Evolutionary conservation across 2,113 vertebrate genomes (phyloP), one percentile per base, ranked within the genome.

Genomic region (Corythornis madagascariensis): DNA sequence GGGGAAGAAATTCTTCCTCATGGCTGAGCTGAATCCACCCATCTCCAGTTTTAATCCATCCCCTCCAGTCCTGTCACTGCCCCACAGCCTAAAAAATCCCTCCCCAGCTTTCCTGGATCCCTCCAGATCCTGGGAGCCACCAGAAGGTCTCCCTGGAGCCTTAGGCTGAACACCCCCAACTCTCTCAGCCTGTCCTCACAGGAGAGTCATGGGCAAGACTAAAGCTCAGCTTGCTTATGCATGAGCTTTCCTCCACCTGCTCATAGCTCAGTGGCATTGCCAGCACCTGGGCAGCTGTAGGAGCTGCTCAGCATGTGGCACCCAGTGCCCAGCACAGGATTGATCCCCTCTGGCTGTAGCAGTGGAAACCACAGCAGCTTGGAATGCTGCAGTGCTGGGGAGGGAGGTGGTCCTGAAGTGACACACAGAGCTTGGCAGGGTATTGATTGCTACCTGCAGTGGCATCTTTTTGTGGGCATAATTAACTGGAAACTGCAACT

Each of bases 401-500:
- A 38, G 14, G 56, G 16, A 57, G 38, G 25, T 38, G 55, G 50
- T 9, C 48, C 47, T n/a, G 1, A 43, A 29, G 47, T 1, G 17
- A 8, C 21, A 13, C 24, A 14, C 4, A 28, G 70, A 53, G 61
- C 8, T 53, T 8, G 10, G 10, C 2, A 4, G 70, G 52, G 18
- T 43, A 1, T 19, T 0, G 0, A 24, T 1, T 14, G 45, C 48
- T 53, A 0, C 55, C 35, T 6, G 10, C 9, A 66, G 0, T 16
- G 18, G 63, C 42, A 45, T 24, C 42, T 43, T 38, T 48, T 29
- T 60, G 56, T 47, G 29, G 79, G 22, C 19, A 71, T 28, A 42
- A 1, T 26, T n/a, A 48, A 24, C 61, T 88, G 57, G 74, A 33
- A 80, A 73, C 43, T 89, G 66, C 80, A 90, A 8, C 42, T 59